Percentiles rank a stretch among this genome's conserved stretches.
phyloP scores from a whole-genome alignment of 2,888 invertebrate genomes.

The Chaitophorus viminalis region DNA sequence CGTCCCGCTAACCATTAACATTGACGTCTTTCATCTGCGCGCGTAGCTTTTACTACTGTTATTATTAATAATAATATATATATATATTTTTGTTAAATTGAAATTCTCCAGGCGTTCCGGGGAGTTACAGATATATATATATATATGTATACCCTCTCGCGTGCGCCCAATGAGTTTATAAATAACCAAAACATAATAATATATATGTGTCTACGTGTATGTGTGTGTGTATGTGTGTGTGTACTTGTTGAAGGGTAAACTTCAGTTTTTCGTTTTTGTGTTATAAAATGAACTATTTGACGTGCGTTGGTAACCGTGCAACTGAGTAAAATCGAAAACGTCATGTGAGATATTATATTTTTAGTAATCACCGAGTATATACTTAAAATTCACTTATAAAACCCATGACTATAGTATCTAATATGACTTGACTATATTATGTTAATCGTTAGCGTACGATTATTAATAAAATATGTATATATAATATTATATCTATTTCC shows the following conservation, averaged over 20 bases:
- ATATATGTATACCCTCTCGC: background rate
- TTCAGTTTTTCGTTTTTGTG: constrained; percentile 41
- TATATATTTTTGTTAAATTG: constrained; percentile 55
- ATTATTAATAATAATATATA: constrained; percentile 55
- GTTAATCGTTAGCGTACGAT: too few relatives aligned
- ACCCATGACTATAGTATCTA: too few relatives aligned
- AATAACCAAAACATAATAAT: constrained; percentile 39
- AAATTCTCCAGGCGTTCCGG: constrained; percentile 44
- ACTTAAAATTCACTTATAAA: too few relatives aligned
- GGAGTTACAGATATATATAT: background rate
- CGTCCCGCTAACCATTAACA: constrained; percentile 62
- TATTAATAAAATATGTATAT: too few relatives aligned
- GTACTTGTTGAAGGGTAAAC: constrained; percentile 54
- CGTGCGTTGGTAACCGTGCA: background rate
- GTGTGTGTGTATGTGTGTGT: too few relatives aligned
- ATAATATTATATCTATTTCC: too few relatives aligned
- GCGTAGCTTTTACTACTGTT: constrained; percentile 60
- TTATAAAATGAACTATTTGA: constrained; percentile 12
- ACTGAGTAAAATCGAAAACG: too few relatives aligned
- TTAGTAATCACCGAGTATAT: too few relatives aligned
- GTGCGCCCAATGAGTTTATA: constrained; percentile 34
- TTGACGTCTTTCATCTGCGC: constrained; percentile 61
- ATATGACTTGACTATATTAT: too few relatives aligned
- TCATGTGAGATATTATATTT: too few relatives aligned
- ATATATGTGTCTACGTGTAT: background rate